Evolutionary conservation across 2,888 invertebrate species (phyloP).

Genomic region (Rhyacophila evoluta): DNA sequence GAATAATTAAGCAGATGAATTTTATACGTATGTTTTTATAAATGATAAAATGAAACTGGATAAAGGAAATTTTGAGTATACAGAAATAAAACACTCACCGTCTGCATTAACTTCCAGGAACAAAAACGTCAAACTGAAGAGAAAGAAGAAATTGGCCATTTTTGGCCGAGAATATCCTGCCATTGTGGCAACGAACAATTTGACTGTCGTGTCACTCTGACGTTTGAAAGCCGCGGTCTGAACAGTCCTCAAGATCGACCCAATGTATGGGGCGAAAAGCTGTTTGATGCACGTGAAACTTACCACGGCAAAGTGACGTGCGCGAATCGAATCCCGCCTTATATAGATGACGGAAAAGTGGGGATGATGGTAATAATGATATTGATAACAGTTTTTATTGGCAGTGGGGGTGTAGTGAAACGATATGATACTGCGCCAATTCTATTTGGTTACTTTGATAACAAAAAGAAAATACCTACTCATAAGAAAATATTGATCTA

Average conservation of each 20-base stretch:
- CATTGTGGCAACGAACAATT: slow-evolving; percentile 8
- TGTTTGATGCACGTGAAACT: slow-evolving; percentile 6
- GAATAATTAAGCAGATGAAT: no score
- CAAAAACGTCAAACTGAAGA: slow-evolving; percentile 14
- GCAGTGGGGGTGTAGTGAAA: neutral
- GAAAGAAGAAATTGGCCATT: neutral
- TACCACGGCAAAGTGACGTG: neutral
- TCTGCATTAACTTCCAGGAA: neutral
- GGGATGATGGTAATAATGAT: neutral
- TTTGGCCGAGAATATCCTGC: slow-evolving; percentile 17
- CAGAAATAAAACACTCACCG: neutral
- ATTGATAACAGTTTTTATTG: neutral
- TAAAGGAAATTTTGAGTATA: no score
- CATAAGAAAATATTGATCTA: no score
- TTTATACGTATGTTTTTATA: no score
- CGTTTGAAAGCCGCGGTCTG: neutral
- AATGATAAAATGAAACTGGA: no score
- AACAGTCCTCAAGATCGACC: slow-evolving; percentile 21
- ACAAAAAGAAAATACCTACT: no score
- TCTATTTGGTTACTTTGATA: no score
- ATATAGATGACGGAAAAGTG: neutral
- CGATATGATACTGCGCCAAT: neutral
- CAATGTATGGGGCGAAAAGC: neutral
- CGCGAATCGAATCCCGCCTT: neutral
- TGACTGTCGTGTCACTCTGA: neutral